These are phyloP conservation scores for Cyprinodon diabolis DNA, from an alignment of 2,797 vertebrate species.

Conservation along the genomic window DNA sequence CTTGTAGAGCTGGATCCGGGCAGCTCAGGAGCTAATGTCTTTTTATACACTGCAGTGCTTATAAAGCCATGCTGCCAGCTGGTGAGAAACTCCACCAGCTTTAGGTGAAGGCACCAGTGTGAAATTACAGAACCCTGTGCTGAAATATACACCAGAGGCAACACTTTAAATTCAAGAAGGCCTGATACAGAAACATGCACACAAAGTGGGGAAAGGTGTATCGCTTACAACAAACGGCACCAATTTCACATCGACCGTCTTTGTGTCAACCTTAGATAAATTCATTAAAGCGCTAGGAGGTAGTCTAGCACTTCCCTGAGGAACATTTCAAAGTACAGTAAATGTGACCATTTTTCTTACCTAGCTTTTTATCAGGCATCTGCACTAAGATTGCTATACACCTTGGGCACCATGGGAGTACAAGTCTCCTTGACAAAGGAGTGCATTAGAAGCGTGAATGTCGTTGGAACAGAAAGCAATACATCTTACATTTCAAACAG, in stretches of 20 bases:
- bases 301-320: conserved; percentile 32
- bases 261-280: conserved; percentile 60
- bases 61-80: conserved; percentile 7
- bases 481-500: conserved; percentile 1
- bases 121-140: conserved; percentile 78
- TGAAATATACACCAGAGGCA: conserved; percentile 74
- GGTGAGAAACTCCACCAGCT: conserved; percentile 21
- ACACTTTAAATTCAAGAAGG: conserved; percentile 42
- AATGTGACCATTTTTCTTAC: conserved; percentile 44
- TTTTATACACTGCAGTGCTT: conserved; percentile 45
- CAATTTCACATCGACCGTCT: conserved; percentile 34
- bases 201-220: conserved; percentile 23
- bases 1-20: conserved; percentile 34
- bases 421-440: conserved; percentile 38
- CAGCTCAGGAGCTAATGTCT: conserved; percentile 51
- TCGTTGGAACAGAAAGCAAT: conserved; percentile 28
- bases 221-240: conserved; percentile 31
- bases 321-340: conserved; percentile 42
- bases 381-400: conserved; percentile 23
- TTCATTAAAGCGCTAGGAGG: conserved; percentile 35
- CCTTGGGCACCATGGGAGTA: conserved; percentile 49
- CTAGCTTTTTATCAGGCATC: conserved; percentile 27
- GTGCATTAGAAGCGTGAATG: conserved; percentile 18
- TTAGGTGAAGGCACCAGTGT: conserved; percentile 52
- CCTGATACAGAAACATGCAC: conserved; percentile 35